Percentiles rank a stretch among this genome's conserved stretches.
Conservation (phyloP, 92 coral and sea anemone genomes). For the Umimayanthus chanpuru region DNA sequence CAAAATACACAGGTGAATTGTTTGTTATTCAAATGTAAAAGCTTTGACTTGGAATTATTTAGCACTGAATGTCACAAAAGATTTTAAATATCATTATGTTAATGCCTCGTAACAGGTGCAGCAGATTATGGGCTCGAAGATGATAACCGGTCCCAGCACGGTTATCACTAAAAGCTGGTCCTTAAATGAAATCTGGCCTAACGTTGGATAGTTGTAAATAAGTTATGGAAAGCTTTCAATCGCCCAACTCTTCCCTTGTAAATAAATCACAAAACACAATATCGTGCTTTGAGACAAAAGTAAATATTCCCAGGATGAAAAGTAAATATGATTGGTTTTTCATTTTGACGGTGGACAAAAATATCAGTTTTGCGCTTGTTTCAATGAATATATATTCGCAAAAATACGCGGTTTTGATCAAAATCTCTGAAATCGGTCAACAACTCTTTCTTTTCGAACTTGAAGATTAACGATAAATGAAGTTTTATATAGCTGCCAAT, state of each 20-base stretch:
- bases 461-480: no score
- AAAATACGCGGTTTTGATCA: neutral
- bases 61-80: neutral
- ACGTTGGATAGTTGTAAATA: constrained; percentile 2
- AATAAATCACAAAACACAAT: neutral
- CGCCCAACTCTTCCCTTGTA: neutral
- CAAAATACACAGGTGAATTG: neutral
- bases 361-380: neutral
- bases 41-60: neutral
- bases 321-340: neutral
- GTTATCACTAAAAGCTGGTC: neutral
- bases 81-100: neutral
- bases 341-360: neutral
- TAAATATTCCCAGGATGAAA: neutral
- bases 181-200: neutral
- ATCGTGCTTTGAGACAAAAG: constrained; percentile 9
- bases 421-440: neutral
- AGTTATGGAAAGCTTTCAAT: neutral
- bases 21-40: neutral
- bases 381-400: neutral
- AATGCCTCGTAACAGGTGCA: constrained; percentile 17
- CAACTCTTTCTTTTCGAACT: neutral
- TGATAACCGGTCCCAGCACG: neutral
- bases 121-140: neutral
- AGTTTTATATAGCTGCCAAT: no score